Evolutionary conservation across 2,888 invertebrate species (phyloP).

Genomic region (Cephus spinipes): DNA sequence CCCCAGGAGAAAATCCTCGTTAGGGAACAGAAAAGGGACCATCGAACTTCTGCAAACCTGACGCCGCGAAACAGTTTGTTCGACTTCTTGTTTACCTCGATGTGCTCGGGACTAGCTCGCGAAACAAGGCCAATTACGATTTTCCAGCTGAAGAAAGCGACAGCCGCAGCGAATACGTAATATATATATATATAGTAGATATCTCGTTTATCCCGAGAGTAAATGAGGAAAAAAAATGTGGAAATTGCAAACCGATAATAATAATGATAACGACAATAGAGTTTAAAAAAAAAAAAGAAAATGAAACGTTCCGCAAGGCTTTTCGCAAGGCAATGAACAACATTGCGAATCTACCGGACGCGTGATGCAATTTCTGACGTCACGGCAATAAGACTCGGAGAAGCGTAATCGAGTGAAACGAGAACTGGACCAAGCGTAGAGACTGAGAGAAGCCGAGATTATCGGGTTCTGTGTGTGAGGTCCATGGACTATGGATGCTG

Average conservation of each 20-base stretch:
- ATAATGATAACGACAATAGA: neutral
- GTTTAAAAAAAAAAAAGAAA: neutral
- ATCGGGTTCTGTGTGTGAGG: slow-evolving; percentile 39
- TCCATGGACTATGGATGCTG: slow-evolving; percentile 35
- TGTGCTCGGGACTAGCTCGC: neutral
- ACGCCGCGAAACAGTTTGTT: neutral
- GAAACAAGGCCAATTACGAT: neutral
- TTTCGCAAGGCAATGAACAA: neutral
- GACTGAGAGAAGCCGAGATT: slow-evolving; percentile 15
- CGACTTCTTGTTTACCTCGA: neutral
- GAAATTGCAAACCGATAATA: neutral
- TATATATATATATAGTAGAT: neutral
- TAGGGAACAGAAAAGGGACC: neutral
- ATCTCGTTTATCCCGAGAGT: neutral
- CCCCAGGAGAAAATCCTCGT: neutral
- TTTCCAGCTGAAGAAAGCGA: neutral
- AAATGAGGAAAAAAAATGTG: neutral
- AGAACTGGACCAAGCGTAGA: neutral
- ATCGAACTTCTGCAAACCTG: neutral
- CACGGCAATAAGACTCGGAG: neutral
- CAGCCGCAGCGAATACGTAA: neutral
- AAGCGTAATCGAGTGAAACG: neutral
- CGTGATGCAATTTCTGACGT: neutral
- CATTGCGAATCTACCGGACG: neutral
- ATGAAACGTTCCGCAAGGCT: neutral